phyloP scores from a whole-genome alignment of 2,888 invertebrate species.

The Limnephilus rhombicus region DNA sequence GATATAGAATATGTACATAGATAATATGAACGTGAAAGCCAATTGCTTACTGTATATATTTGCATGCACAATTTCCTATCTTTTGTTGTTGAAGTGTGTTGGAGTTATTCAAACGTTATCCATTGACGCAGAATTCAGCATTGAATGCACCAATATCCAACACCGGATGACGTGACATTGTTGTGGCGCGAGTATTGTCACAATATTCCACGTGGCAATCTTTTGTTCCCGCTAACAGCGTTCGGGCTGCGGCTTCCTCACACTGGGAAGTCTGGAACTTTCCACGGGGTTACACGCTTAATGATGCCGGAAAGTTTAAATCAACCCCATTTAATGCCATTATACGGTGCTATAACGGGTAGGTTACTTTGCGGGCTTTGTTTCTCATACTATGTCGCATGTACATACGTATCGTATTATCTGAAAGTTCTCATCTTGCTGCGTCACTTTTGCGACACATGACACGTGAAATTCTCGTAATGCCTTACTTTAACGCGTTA shows the following conservation, averaged over 20 bases:
- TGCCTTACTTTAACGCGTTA: background rate
- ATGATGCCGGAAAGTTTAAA: constrained; percentile 1
- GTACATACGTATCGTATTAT: background rate
- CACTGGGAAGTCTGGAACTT: background rate
- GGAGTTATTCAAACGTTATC: no score
- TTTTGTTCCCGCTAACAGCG: background rate
- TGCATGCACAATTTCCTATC: no score
- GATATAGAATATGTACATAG: no score
- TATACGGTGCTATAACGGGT: background rate
- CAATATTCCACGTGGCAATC: background rate
- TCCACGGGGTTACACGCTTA: background rate
- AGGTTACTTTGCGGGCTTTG: background rate
- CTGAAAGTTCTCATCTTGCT: background rate
- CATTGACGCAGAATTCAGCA: no score
- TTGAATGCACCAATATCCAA: no score
- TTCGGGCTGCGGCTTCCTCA: background rate
- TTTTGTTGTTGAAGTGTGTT: no score
- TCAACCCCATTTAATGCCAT: background rate
- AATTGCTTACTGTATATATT: no score
- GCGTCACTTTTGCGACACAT: background rate
- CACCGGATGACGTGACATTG: no score
- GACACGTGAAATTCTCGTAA: background rate
- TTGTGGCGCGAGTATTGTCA: background rate
- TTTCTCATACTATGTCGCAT: background rate
- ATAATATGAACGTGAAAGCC: no score